A percentile compares a stretch with the other conserved stretches of the same genome.
These are phyloP conservation scores for Pristionchus maxplancki DNA, from an alignment of 2,888 invertebrate species.

Conservation along the genomic window DNA sequence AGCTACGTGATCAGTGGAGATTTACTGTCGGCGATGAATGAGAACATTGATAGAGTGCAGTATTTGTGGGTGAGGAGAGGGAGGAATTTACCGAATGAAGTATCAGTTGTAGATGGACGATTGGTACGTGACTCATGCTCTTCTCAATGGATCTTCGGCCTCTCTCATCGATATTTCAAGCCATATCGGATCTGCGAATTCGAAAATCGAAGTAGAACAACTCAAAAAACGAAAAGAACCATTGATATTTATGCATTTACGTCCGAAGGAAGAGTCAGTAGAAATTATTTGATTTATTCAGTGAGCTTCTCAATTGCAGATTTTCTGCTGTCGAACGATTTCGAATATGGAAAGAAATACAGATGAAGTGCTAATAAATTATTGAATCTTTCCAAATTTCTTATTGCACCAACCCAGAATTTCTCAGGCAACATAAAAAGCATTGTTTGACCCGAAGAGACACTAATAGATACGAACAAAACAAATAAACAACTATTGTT, in stretches of 20 bases:
- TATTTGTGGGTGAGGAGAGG: background rate
- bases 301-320: background rate
- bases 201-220: background rate
- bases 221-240: background rate
- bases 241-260: slow-evolving; percentile 31
- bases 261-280: slow-evolving; percentile 18
- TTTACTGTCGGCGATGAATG: background rate
- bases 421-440: no score
- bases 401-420: no score
- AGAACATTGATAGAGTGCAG: background rate
- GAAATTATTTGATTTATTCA: background rate
- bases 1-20: slow-evolving; percentile 26
- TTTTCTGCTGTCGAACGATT: background rate
- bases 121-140: slow-evolving; percentile 44
- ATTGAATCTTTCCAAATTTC: background rate
- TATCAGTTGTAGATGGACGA: background rate
- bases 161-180: slow-evolving; percentile 26
- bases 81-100: background rate
- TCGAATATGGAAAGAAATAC: background rate
- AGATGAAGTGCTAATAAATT: background rate
- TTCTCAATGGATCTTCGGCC: slow-evolving; percentile 8
- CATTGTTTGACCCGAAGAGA: no score
- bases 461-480: no score
- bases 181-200: background rate
- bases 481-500: no score